Evolutionary conservation across 2,888 invertebrate species (phyloP).

Genomic region (Orthonevra nobilis): DNA sequence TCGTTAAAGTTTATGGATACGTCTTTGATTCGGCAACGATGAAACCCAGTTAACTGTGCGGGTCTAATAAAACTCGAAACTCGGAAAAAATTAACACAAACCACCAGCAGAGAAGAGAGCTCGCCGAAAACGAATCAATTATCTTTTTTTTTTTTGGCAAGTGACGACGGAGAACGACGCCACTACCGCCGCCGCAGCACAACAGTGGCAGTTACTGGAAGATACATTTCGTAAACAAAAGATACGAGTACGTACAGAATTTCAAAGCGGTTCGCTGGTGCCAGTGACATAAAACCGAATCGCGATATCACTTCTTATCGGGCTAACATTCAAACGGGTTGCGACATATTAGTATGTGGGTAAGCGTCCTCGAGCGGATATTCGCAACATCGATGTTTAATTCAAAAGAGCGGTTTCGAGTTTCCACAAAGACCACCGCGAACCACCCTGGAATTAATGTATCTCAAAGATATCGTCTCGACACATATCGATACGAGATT

Average conservation of each 20-base stretch:
- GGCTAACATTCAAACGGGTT: conserved; percentile 5
- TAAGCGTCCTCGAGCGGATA: no score
- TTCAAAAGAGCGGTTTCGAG: no score
- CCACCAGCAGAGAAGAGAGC: not conserved
- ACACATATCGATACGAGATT: no score
- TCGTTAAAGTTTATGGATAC: conserved; percentile 9
- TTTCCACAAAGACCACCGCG: no score
- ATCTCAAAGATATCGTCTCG: no score
- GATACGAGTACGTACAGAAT: conserved; percentile 30
- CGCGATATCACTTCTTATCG: conserved; percentile 20
- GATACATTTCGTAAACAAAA: conserved; percentile 40
- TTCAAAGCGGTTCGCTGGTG: no score
- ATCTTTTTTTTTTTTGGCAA: conserved; percentile 35
- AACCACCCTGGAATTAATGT: no score
- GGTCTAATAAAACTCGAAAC: not conserved
- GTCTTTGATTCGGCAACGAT: conserved; percentile 1
- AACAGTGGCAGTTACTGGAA: conserved; percentile 13
- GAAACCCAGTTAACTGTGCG: conserved; percentile 16
- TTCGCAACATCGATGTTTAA: no score
- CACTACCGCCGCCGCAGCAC: not conserved
- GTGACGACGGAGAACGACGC: not conserved
- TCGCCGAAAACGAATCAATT: conserved; percentile 33
- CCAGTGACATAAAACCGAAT: no score
- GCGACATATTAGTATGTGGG: no score
- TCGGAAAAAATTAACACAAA: conserved; percentile 16